Conservation (phyloP, 2,113 vertebrate species). For the Chamaea fasciata region DNA sequence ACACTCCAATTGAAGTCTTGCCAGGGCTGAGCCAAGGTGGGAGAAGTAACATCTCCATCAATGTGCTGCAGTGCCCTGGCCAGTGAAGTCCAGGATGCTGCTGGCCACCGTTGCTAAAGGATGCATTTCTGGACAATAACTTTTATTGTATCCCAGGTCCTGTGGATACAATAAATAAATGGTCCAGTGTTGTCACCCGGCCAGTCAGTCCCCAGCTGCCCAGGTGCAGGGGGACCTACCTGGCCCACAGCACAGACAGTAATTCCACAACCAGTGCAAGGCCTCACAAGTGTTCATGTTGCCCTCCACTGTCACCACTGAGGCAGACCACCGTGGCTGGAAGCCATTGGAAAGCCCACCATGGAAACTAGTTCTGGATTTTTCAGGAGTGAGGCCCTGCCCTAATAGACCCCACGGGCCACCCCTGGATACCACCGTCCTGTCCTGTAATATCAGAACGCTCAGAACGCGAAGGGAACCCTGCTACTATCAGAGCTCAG, state of each 20-base stretch:
- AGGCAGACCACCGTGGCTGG: background rate
- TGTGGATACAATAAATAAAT: too few relatives aligned
- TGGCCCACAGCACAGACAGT: fast-evolving
- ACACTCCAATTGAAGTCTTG: fast-evolving
- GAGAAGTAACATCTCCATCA: background rate
- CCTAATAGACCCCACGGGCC: background rate
- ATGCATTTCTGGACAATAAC: background rate
- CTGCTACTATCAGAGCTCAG: background rate
- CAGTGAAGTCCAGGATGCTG: background rate
- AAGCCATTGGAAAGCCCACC: background rate
- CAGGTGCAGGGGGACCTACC: too few relatives aligned
- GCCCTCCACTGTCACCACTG: background rate
- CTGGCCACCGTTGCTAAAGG: background rate
- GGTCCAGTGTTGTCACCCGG: background rate
- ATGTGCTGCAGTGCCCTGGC: background rate
- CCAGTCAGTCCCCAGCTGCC: too few relatives aligned
- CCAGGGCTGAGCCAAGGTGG: background rate
- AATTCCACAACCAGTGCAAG: background rate
- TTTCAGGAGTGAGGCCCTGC: too few relatives aligned
- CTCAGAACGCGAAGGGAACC: fast-evolving
- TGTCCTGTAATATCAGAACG: fast-evolving
- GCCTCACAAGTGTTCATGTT: fast-evolving
- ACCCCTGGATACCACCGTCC: too few relatives aligned
- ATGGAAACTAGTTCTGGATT: fast-evolving
- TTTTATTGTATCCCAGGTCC: background rate